Evolutionary conservation across 2,888 invertebrate genomes (phyloP).

Genomic region (Plemyria rubiginata): DNA sequence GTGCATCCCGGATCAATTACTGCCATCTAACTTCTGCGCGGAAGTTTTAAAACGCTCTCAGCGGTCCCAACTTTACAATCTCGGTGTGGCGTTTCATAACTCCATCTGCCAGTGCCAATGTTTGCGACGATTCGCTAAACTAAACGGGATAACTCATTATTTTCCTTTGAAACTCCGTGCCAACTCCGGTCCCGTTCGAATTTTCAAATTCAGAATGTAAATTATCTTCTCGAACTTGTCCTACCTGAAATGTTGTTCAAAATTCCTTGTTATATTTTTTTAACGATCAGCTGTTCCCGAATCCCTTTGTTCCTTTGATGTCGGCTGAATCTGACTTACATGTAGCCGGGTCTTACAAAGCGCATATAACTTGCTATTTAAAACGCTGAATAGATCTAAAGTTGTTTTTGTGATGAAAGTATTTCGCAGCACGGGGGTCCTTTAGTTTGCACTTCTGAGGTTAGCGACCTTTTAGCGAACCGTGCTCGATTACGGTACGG

Average conservation of each 20-base stretch:
- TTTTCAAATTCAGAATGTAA: conserved; percentile 14
- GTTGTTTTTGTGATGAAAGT: conserved; percentile 27
- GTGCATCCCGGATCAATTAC: conserved; percentile 65
- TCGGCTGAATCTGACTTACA: conserved; percentile 35
- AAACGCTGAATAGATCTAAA: conserved; percentile 28
- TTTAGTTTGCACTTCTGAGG: conserved; percentile 26
- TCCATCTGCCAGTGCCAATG: conserved; percentile 40
- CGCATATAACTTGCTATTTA: conserved; percentile 36
- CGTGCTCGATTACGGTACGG: conserved; percentile 15
- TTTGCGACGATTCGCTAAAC: conserved; percentile 43
- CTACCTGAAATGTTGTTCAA: conserved; percentile 38
- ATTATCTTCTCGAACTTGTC: conserved; percentile 28
- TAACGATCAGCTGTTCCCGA: conserved; percentile 42
- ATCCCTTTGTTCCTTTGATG: conserved; percentile 39
- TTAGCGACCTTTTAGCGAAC: conserved; percentile 36
- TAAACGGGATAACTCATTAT: conserved; percentile 6
- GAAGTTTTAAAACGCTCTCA: conserved; percentile 65
- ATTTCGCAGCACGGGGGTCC: conserved; percentile 26
- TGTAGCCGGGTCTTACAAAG: conserved; percentile 34
- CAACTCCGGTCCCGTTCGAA: not conserved
- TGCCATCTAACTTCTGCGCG: conserved; percentile 46
- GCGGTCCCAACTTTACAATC: conserved; percentile 56
- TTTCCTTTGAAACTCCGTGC: conserved; percentile 18
- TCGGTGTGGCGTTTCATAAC: conserved; percentile 54
- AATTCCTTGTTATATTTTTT: conserved; percentile 38